Conservation (phyloP, 2,113 vertebrate species). For the Podiceps cristatus region DNA sequence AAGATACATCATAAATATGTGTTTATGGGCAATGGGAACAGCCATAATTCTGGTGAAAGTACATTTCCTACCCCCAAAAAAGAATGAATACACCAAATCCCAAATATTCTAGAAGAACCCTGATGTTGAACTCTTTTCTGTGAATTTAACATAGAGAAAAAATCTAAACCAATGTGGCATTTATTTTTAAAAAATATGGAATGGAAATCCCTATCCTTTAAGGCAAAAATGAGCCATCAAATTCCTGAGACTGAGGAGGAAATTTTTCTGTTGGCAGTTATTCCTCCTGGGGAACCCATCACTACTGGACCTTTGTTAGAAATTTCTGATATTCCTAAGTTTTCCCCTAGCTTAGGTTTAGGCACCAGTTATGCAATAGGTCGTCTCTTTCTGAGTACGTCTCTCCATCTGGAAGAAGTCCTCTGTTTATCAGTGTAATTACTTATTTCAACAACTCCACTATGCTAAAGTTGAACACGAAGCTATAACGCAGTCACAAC, state of each 20-base stretch:
- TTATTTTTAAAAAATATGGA: neutral
- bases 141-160: neutral
- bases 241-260: neutral
- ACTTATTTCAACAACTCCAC: neutral
- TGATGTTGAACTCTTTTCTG: neutral
- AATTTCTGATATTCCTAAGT: neutral
- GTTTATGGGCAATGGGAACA: neutral
- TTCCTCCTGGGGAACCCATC: neutral
- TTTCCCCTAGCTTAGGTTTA: neutral
- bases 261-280: neutral
- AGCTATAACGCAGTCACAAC: rapidly evolving
- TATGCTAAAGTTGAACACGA: neutral
- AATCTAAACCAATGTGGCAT: neutral
- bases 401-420: neutral
- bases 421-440: neutral
- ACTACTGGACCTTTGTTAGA: neutral
- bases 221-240: neutral
- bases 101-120: neutral
- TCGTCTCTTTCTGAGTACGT: neutral
- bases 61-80: neutral
- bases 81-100: neutral
- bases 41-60: neutral
- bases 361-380: neutral
- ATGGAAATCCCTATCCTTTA: neutral
- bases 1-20: neutral